Evolutionary conservation across 2,113 vertebrate species (phyloP), one percentile per base, ranked within the genome.

Genomic region (Indicator maculatus): DNA sequence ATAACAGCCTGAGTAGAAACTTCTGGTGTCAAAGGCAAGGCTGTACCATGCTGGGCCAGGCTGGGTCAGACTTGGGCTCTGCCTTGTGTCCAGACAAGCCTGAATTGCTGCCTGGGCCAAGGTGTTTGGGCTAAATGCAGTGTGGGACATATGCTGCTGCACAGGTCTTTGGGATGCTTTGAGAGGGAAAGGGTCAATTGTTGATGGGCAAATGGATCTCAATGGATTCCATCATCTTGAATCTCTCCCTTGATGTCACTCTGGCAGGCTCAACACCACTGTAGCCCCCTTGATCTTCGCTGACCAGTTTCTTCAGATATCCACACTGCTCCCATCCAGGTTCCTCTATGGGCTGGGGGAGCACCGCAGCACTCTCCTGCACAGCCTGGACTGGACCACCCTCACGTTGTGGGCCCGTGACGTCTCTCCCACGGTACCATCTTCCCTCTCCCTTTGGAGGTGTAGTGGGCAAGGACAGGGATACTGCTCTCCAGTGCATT

Each of bases 321-420:
- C 98, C 71, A 98, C 98, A 9, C 75, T 89, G 0, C 97, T 99
- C 41, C 94, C 98, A 1, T 98, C 97, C 24, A 91, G 26, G 20
- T 98, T 97, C 81, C 94, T 99, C 61, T 99, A 98, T 0, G 98
- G 99, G 6, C 95, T 99, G 30, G 98, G 98, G 4, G 99, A 99
- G 87, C 99, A 99, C 89, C 98, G 98, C 73, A 97, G 96, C 88
- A 93, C 89, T 76, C 96, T 99, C 16, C 96, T 98, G 67, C 99
- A 98, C 36, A 98, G 97, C 47, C 78, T 99, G 79, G 94, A 98
- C 80, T 99, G 99, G 99, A 98, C 88, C 95, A 99, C 98, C 1
- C 97, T 99, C 73, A 98, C 98, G 4, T 98, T 99, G 96, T 99
- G 99, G 99, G 98, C 99, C 45, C 97, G 98, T 0, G 99, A 99